Percentiles rank a stretch among this genome's conserved stretches.
These are phyloP conservation scores for Biston betularia DNA, from an alignment of 2,888 invertebrate species.

Conservation along the genomic window DNA sequence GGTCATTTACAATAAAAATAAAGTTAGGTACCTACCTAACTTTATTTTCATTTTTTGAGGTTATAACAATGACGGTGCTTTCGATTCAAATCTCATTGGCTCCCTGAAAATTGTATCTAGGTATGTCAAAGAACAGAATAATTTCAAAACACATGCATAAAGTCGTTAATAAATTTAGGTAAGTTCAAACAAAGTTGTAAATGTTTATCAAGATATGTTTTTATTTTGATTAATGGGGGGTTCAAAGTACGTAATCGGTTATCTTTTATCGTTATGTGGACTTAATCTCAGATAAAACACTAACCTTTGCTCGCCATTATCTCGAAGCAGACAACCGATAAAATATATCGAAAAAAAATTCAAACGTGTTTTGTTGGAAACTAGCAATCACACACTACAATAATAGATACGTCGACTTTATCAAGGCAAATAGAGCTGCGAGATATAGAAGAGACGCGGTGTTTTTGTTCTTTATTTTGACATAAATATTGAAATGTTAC, in stretches of 20 bases:
- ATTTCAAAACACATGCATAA: no score
- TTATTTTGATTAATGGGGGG: slow-evolving; percentile 14
- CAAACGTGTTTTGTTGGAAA: slow-evolving; percentile 51
- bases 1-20: background rate
- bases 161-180: no score
- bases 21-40: background rate
- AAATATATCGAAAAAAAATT: slow-evolving; percentile 41
- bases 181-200: no score
- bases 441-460: slow-evolving; percentile 18
- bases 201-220: background rate
- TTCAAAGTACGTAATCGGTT: background rate
- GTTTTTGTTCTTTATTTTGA: background rate
- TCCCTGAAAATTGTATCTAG: background rate
- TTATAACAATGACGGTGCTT: background rate
- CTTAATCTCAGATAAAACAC: slow-evolving; percentile 38
- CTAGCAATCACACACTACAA: slow-evolving; percentile 46
- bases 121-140: background rate
- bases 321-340: slow-evolving; percentile 9
- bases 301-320: slow-evolving; percentile 54
- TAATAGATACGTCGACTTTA: slow-evolving; percentile 42
- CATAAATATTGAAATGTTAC: background rate
- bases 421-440: slow-evolving; percentile 46
- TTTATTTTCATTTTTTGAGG: background rate
- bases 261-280: slow-evolving; percentile 6
- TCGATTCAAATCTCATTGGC: background rate